phyloP scores from a whole-genome alignment of 1,140 invertebrate genomes.

The Druon quercuslanigerum region DNA sequence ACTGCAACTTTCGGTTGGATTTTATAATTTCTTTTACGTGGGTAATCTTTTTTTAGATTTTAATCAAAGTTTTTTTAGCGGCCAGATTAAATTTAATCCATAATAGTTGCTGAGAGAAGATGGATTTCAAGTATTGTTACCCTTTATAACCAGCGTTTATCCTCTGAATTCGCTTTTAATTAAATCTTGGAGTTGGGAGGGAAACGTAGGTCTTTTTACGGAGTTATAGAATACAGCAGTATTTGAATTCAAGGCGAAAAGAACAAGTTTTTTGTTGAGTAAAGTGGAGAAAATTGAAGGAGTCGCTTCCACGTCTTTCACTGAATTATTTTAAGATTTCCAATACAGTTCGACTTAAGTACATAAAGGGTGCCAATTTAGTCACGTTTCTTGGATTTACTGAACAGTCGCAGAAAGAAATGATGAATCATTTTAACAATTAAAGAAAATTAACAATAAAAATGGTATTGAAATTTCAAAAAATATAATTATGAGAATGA shows the following conservation, averaged over 20 bases:
- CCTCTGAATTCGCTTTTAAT: neutral
- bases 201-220: neutral
- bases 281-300: conserved; percentile 16
- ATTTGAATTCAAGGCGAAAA: conserved; percentile 3
- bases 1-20: too few relatives aligned
- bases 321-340: conserved; percentile 13
- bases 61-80: too few relatives aligned
- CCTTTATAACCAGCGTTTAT: neutral
- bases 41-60: too few relatives aligned
- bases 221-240: neutral
- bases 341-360: neutral
- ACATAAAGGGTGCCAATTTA: neutral
- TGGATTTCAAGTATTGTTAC: neutral
- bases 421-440: too few relatives aligned
- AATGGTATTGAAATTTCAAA: neutral
- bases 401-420: neutral
- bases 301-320: conserved; percentile 13
- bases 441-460: neutral
- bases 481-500: neutral
- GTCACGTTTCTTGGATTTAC: neutral
- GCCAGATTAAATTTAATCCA: too few relatives aligned
- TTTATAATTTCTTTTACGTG: too few relatives aligned
- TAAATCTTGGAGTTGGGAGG: neutral
- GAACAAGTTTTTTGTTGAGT: conserved; percentile 2
- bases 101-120: neutral